phyloP scores from a whole-genome alignment of 2,797 vertebrate genomes.

The Silurus aristotelis region DNA sequence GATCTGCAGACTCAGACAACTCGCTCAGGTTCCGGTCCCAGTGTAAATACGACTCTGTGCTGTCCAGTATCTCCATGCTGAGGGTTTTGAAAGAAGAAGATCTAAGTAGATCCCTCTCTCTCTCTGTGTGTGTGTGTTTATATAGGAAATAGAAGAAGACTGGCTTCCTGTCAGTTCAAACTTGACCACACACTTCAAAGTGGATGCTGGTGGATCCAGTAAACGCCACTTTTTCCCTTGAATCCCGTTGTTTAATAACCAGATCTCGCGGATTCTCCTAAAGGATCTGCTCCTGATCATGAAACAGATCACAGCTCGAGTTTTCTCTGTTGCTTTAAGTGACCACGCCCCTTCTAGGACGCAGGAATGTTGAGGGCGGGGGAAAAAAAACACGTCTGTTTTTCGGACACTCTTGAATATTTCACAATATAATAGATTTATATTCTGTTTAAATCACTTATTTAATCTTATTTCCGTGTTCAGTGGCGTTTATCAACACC shows the following conservation, averaged over 20 bases:
- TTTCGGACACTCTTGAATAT: background rate
- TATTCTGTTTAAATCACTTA: too few relatives aligned
- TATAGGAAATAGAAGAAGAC: too few relatives aligned
- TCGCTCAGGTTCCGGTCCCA: constrained; percentile 96
- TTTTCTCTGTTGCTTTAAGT: constrained; percentile 57
- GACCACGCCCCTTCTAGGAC: constrained; percentile 50
- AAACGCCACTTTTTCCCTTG: background rate
- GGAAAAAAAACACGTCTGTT: constrained; percentile 45
- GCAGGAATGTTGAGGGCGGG: constrained; percentile 73
- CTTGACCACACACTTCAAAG: background rate
- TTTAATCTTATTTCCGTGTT: too few relatives aligned
- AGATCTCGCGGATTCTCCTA: too few relatives aligned
- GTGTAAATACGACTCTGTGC: constrained; percentile 81
- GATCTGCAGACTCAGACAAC: constrained; percentile 86
- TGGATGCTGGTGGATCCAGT: background rate
- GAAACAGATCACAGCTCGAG: background rate
- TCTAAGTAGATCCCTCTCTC: background rate
- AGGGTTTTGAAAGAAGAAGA: too few relatives aligned
- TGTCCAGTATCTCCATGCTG: constrained; percentile 89
- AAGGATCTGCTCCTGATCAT: too few relatives aligned
- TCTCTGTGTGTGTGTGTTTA: background rate
- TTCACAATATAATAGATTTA: too few relatives aligned
- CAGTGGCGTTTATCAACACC: too few relatives aligned
- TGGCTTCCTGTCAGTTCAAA: background rate
- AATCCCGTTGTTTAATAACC: too few relatives aligned